Evolutionary conservation across 1,140 invertebrate genomes (phyloP).

Genomic region (Macrotrachela quadricornifera): DNA sequence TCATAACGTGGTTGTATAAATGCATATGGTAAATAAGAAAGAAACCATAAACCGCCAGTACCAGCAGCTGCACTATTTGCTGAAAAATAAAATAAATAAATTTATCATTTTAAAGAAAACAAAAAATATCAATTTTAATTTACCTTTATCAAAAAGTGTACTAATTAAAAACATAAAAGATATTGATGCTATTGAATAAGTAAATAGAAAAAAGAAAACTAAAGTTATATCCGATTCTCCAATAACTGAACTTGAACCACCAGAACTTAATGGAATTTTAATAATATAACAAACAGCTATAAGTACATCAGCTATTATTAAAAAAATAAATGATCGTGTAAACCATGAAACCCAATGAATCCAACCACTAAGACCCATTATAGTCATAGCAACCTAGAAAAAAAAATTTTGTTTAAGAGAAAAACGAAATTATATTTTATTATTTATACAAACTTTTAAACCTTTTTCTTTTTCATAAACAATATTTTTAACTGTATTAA

Average conservation of each 20-base stretch:
- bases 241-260: conserved; percentile 26
- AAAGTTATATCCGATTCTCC: conserved; percentile 36
- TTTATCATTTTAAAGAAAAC: no score
- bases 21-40: conserved; percentile 27
- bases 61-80: conserved; percentile 23
- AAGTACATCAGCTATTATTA: conserved; percentile 38
- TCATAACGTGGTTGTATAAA: conserved; percentile 41
- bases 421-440: no score
- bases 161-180: conserved; percentile 10
- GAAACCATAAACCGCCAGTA: conserved; percentile 21
- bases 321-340: conserved; percentile 47
- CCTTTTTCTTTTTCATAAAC: conserved; percentile 26
- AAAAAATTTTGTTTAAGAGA: no score
- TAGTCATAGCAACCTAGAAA: conserved; percentile 53
- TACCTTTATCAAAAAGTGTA: conserved; percentile 11
- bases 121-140: no score
- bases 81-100: no score
- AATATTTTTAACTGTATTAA: conserved; percentile 23
- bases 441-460: no score
- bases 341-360: conserved; percentile 65
- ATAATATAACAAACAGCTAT: conserved; percentile 32
- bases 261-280: conserved; percentile 6
- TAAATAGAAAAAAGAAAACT: conserved; percentile 15
- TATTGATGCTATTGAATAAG: conserved; percentile 8
- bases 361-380: conserved; percentile 60